Base-by-base conservation (phyloP, 1,140 invertebrate genomes). In the Drosophila tsacasi region DNA sequence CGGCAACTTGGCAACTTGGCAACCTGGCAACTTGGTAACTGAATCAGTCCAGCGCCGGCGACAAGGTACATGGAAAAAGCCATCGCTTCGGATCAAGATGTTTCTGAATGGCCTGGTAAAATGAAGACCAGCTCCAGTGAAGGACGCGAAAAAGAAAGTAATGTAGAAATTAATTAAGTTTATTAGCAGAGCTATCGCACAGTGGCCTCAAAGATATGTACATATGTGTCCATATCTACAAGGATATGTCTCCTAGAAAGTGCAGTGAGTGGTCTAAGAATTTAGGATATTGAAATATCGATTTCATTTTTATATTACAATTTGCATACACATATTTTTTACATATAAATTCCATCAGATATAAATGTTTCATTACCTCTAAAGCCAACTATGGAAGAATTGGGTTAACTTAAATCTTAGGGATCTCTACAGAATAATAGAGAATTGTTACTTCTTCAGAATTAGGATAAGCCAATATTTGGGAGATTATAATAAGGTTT, bases 111-210 rank as follows among this genome's bases (percentile, higher is more conserved):
- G 67, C 47, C 47, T 13, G 21, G 64, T 13, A 27, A 68, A 65
- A 7, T 37, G 49, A 21, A 40, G 66, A 69, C 39, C 49, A 64
- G 25, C n/a, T 35, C 67, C 37, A 68, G 32, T 57, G 67, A 71
- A 71, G 67, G 65, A 68, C 67, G 64, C 40, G 37, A 57, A 71
- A 71, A 46, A 68, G 67, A 71, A 71, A 71, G 67, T 68, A 71
- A 71, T 71, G 67, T 21, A 19, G 54, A 71, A 71, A 71, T 66
- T 66, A 66, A 66, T 66, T 66, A 66, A 35, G 39, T 66, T 66
- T 66, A 66, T 66, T 63, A 66, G 55, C 54, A 7, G 62, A 64
- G 52, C 32, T 3, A 2, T 19, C 5, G 13, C 52, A 21, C 23
- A 40, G 52, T 32, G 25, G 25, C 25, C 10, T 19, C 19, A 30